Evolutionary conservation across 1,140 invertebrate genomes (phyloP), one percentile per base, ranked within the genome.

Genomic region (Aporrectodea caliginosa): DNA sequence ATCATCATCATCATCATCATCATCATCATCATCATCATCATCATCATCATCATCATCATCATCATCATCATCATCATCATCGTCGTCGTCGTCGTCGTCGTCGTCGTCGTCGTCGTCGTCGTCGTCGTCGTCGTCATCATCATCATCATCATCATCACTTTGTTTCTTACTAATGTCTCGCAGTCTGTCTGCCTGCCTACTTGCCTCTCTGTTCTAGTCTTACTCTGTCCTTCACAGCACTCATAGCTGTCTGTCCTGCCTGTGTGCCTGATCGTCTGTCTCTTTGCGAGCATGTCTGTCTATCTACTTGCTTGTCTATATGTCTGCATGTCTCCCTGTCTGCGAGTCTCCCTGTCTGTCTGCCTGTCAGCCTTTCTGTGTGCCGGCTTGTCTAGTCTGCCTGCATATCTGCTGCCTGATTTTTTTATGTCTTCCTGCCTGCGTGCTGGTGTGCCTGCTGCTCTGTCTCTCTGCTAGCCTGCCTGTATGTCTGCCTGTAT

Each of bases 1-100:
- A 58, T 58, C 43, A 58, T 58, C 43, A 58, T 58, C 43, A 58
- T 58, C 43, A 58, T 58, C 43, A 58, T 58, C 43, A 58, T 58
- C 43, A 58, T 58, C 43, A 58, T 58, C 43, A 58, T 58, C 43
- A 58, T 22, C 43, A 58, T 58, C 43, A 58, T 58, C 43, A 58
- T 58, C 43, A 58, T 58, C 43, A 58, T 58, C 43, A 58, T 58
- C 43, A 58, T 58, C 43, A 58, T 58, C 43, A 58, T 58, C 43
- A 58, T 58, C 43, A 58, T 58, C 43, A 58, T 58, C 43, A 58
- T 58, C 43, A 58, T 58, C 43, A 58, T 58, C 43, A 58, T 58
- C 43, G 22, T 58, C 43, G 22, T 58, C 43, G 22, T 58, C 43
- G 22, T 58, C 43, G 22, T 58, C 43, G 22, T 58, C 43, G 22